phyloP scores from a whole-genome alignment of 2,888 invertebrate genomes.

The Melieria picta region DNA sequence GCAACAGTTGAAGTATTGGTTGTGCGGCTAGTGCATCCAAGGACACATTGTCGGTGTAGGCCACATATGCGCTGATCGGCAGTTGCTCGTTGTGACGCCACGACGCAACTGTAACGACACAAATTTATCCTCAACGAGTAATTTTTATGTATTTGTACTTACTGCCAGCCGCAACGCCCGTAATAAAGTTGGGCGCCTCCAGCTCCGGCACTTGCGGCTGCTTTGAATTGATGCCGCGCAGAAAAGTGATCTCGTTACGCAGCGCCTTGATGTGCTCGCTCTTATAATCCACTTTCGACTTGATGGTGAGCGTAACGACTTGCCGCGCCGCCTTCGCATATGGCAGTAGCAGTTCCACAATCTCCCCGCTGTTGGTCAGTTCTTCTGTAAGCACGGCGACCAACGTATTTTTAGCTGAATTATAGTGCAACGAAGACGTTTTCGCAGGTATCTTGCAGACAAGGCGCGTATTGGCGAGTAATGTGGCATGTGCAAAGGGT shows the following conservation, averaged over 20 bases:
- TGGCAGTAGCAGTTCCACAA: constrained; percentile 54
- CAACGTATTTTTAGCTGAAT: constrained; percentile 39
- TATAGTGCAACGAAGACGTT: constrained; percentile 49
- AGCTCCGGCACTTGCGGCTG: constrained; percentile 47
- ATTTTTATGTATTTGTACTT: constrained; percentile 21
- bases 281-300: constrained; percentile 61
- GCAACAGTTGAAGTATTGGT: constrained; percentile 58
- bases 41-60: constrained; percentile 60
- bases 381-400: constrained; percentile 59
- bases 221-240: constrained; percentile 54
- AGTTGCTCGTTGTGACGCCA: constrained; percentile 56
- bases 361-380: constrained; percentile 56
- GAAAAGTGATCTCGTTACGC: constrained; percentile 56
- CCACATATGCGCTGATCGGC: constrained; percentile 54
- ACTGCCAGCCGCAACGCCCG: constrained; percentile 63
- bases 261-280: constrained; percentile 55
- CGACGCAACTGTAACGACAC: constrained; percentile 53
- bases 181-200: constrained; percentile 63
- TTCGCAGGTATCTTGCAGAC: constrained; percentile 52
- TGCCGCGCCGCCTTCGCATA: constrained; percentile 53
- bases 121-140: not conserved
- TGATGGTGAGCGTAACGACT: constrained; percentile 58
- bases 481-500: constrained; percentile 52
- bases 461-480: constrained; percentile 48
- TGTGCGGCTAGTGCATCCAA: constrained; percentile 56